Evolutionary conservation across 2,113 vertebrate species (phyloP), one percentile per base, ranked within the genome.

Genomic region (Okapia johnstoni): DNA sequence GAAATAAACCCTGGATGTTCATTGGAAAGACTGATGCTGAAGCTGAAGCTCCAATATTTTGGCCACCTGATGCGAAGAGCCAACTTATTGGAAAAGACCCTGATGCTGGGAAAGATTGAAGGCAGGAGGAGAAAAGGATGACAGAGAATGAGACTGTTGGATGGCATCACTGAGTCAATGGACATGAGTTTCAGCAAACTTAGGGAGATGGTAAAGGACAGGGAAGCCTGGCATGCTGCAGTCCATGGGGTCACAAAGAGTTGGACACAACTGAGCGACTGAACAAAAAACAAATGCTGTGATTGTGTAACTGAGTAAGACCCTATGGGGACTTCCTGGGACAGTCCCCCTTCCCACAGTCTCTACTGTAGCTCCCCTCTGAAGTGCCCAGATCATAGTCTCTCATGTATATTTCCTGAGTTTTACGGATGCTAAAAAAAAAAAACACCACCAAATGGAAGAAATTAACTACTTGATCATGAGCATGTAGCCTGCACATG

Each of bases 91-190:
- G n/a, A 70, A 70, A 70, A 70, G 63, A 70, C 5, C 21, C 63
- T 70, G 17, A 70, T 70, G 63, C n/a, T 70, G n/a, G n/a, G 19
- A 70, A 21, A 11, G n/a, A 23, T 23, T 70, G 66, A 40, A 23
- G 66, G n/a, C 66, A 36, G n/a, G n/a, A 70, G 19, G 10, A 70
- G 66, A 40, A 23, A n/a, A 23, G 19, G n/a, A 11, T 0, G 19
- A 70, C 19, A 23, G 19, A 70, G n/a, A 33, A 70, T 23, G n/a
- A 70, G 66, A 40, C 40, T 36, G 19, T 23, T 70, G 10, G 19
- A 70, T 70, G 66, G 36, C 10, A 70, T 70, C 66, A 40, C 1
- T 23, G n/a, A 70, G n/a, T 40, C n/a, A 40, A 70, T 40, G 19
- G 5, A 40, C 66, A 70, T 23, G 19, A 70, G 17, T 40, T 6